Percentiles rank a stretch among this genome's conserved stretches.
Conservation (phyloP, 2,888 invertebrate genomes). For the Melanchra persicariae region DNA sequence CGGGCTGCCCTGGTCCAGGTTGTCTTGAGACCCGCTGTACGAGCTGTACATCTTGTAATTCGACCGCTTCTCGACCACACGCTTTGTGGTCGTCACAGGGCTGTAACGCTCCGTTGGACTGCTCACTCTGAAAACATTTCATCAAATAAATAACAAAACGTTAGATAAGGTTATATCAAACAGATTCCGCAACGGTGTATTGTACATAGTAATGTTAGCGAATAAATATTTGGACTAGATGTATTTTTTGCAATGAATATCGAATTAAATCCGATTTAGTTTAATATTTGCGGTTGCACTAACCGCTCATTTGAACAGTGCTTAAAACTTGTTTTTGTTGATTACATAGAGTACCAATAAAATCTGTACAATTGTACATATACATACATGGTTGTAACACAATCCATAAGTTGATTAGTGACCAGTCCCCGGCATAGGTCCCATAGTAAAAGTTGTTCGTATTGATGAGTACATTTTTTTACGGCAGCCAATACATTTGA, state of each 20-base stretch:
- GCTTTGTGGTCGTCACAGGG: conserved; percentile 85
- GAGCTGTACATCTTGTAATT: conserved; percentile 89
- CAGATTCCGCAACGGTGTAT: neutral
- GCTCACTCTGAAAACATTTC: conserved; percentile 76
- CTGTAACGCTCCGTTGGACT: conserved; percentile 87
- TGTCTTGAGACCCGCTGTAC: conserved; percentile 86
- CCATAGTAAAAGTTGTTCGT: too few species aligned
- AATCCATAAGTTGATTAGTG: neutral
- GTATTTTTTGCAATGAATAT: neutral
- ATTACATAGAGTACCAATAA: conserved; percentile 7
- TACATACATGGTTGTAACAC: neutral
- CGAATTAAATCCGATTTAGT: conserved; percentile 15
- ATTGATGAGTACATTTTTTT: too few species aligned
- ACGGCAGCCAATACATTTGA: neutral
- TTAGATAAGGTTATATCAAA: neutral
- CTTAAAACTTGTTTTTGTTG: conserved; percentile 2
- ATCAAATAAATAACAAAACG: neutral
- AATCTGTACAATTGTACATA: neutral
- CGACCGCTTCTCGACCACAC: conserved; percentile 86
- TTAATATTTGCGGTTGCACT: conserved; percentile 11
- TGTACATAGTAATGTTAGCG: neutral
- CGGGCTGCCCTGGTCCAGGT: conserved; percentile 84
- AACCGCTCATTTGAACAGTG: conserved; percentile 20
- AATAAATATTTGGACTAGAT: conserved; percentile 5
- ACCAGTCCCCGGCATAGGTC: neutral